These are phyloP conservation scores for Smittia aterrima DNA, from an alignment of 2,888 invertebrate genomes.

Conservation along the genomic window DNA sequence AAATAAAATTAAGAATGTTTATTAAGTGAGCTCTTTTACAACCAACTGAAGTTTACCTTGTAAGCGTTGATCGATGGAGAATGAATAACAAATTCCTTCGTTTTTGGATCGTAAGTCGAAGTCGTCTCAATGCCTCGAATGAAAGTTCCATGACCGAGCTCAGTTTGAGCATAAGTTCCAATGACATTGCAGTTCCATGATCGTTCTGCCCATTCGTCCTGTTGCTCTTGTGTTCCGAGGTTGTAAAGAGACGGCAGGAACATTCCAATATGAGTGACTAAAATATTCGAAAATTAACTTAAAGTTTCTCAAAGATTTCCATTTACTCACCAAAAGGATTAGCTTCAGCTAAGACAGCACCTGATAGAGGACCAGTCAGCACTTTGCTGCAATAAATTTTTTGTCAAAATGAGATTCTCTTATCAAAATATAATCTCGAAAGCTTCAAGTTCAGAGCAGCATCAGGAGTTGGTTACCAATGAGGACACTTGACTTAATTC, in stretches of 20 bases:
- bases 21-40: slow-evolving; percentile 40
- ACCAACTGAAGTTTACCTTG: slow-evolving; percentile 1
- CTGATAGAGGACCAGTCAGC: not conserved
- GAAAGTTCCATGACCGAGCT: slow-evolving; percentile 85
- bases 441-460: too few species aligned
- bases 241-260: slow-evolving; percentile 89
- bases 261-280: slow-evolving; percentile 75
- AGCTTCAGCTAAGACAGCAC: not conserved
- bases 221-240: slow-evolving; percentile 84
- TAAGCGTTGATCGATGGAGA: slow-evolving; percentile 74
- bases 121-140: slow-evolving; percentile 84
- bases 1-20: not conserved
- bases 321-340: not conserved
- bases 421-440: too few species aligned
- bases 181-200: slow-evolving; percentile 82
- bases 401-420: too few species aligned
- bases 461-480: too few species aligned
- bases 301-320: not conserved
- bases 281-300: not conserved
- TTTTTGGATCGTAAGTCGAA: slow-evolving; percentile 74
- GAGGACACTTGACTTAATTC: too few species aligned
- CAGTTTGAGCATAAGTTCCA: slow-evolving; percentile 86
- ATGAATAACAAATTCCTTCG: slow-evolving; percentile 76
- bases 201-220: slow-evolving; percentile 79
- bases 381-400: not conserved